Evolutionary conservation across 2,797 vertebrate genomes (phyloP).

Genomic region (Trichosurus vulpecula): DNA sequence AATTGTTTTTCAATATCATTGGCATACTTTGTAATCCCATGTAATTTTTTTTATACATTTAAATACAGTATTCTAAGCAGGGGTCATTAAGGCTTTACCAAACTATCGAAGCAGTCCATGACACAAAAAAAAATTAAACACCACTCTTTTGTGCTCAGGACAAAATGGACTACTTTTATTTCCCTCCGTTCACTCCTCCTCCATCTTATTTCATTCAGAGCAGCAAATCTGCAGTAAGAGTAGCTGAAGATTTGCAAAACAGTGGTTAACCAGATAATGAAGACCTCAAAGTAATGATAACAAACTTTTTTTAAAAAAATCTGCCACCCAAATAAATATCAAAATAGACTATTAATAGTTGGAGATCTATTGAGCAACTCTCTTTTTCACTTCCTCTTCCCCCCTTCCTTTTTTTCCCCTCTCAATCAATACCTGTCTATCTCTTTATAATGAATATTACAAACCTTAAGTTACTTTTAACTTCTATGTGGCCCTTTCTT

Average conservation of each 20-base stretch:
- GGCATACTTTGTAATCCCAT: neutral
- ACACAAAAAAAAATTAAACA: neutral
- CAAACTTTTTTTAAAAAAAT: slow-evolving; percentile 49
- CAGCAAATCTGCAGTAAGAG: slow-evolving; percentile 34
- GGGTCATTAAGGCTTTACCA: neutral
- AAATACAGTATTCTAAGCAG: neutral
- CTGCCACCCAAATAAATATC: slow-evolving; percentile 45
- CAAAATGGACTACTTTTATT: neutral
- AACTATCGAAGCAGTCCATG: neutral
- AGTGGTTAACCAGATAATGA: slow-evolving; percentile 60
- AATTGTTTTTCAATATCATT: neutral
- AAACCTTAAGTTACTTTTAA: neutral
- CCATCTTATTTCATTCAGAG: neutral
- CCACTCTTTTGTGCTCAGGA: neutral
- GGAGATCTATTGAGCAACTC: neutral
- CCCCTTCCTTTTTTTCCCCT: neutral
- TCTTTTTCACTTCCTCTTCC: neutral
- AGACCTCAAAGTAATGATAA: slow-evolving; percentile 62
- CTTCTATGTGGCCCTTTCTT: neutral
- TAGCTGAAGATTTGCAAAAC: slow-evolving; percentile 59
- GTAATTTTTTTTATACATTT: neutral
- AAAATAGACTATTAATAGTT: slow-evolving; percentile 17
- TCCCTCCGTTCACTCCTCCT: neutral
- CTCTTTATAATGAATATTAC: neutral
- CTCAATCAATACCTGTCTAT: neutral